Conservation (phyloP, 2,797 vertebrate genomes). For the Lateolabrax maculatus region DNA sequence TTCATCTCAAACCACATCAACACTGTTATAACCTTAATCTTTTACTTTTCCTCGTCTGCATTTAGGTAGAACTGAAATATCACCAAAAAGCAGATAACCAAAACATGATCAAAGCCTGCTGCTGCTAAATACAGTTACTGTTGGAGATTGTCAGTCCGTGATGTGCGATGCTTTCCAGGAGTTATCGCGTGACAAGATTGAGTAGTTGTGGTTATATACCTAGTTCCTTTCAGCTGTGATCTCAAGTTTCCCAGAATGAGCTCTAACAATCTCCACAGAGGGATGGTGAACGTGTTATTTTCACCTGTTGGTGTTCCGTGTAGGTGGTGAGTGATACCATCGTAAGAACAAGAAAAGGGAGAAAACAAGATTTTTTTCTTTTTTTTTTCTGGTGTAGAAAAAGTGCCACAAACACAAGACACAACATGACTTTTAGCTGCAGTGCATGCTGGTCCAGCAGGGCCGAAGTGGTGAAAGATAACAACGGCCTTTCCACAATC, state of each 20-base stretch:
- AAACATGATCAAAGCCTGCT: not conserved
- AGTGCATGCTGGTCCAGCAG: not conserved
- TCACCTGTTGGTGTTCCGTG: constrained; percentile 55
- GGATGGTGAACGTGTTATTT: constrained; percentile 27
- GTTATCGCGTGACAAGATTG: not conserved
- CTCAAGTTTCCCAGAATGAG: constrained; percentile 61
- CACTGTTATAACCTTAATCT: not conserved
- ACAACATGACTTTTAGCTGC: not conserved
- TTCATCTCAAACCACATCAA: constrained; percentile 12
- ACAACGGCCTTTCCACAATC: too few relatives aligned
- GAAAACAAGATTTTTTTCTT: constrained; percentile 22
- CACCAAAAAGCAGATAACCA: not conserved
- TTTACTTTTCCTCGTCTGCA: not conserved
- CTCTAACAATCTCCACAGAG: constrained; percentile 31
- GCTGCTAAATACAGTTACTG: not conserved
- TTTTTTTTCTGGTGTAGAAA: constrained; percentile 44
- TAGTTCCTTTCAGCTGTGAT: constrained; percentile 20
- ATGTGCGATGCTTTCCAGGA: constrained; percentile 46
- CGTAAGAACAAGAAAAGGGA: constrained; percentile 11
- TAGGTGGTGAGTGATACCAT: constrained; percentile 54
- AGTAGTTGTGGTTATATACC: constrained; percentile 13
- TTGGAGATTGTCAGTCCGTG: not conserved
- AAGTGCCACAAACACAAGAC: constrained; percentile 20
- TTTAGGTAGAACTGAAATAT: not conserved
- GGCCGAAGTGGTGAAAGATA: not conserved